These are phyloP conservation scores for Colistium nudipinnis DNA, from an alignment of 2,113 vertebrate species.

Conservation along the genomic window DNA sequence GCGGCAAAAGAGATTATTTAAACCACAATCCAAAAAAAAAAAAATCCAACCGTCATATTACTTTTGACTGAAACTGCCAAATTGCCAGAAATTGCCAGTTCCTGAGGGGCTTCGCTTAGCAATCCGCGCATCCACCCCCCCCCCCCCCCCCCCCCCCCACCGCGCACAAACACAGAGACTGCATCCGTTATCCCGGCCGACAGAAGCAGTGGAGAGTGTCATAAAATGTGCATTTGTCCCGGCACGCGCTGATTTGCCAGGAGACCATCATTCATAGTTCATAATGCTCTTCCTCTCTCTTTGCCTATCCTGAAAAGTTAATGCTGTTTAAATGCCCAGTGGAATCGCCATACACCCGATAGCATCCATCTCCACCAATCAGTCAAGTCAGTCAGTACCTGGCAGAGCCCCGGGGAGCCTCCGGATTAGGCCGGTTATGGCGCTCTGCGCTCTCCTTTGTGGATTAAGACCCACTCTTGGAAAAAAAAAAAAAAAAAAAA, in stretches of 20 bases:
- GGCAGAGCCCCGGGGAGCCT: constrained; percentile 65
- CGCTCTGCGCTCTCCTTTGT: constrained; percentile 69
- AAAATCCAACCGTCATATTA: constrained; percentile 2
- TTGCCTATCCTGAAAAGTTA: constrained; percentile 66
- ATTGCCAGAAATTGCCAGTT: constrained; percentile 8
- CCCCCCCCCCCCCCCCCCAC: no score
- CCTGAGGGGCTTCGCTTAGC: constrained; percentile 22
- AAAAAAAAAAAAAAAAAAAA: constrained; percentile 36
- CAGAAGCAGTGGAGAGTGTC: constrained; percentile 64
- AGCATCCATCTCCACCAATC: constrained; percentile 79
- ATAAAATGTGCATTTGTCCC: constrained; percentile 72
- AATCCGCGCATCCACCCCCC: constrained; percentile 33
- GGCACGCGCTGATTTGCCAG: constrained; percentile 63
- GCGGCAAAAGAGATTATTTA: background rate
- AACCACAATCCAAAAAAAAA: no score
- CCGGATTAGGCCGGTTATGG: constrained; percentile 73
- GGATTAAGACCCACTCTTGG: constrained; percentile 63
- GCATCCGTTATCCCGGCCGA: constrained; percentile 64
- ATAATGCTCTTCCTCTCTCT: constrained; percentile 61
- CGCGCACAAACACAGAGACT: constrained; percentile 50
- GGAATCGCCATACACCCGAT: constrained; percentile 68
- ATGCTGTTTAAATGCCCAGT: constrained; percentile 75
- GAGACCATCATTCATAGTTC: constrained; percentile 74
- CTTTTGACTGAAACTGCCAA: constrained; percentile 30
- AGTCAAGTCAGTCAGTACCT: constrained; percentile 72